These are phyloP conservation scores for Petrocephalus microphthalmus DNA, from an alignment of 2,113 vertebrate species.

Conservation along the genomic window DNA sequence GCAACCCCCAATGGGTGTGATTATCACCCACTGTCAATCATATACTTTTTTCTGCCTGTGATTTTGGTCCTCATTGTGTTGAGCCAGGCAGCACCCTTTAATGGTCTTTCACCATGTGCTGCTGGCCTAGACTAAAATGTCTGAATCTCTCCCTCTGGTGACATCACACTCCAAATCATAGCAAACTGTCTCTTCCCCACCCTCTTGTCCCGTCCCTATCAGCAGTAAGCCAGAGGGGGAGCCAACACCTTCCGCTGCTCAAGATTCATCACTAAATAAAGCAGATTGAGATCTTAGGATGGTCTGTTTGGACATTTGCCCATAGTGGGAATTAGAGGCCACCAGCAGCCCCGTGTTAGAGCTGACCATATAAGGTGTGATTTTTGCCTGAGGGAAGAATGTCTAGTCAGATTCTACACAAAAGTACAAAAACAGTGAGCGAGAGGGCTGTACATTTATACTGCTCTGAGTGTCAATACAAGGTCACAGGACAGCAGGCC, in stretches of 20 bases:
- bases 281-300: background rate
- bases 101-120: background rate
- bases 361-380: slow-evolving; percentile 31
- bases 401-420: background rate
- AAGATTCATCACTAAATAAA: background rate
- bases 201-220: background rate
- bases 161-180: background rate
- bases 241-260: background rate
- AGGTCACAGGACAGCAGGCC: slow-evolving; percentile 2
- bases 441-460: background rate
- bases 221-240: background rate
- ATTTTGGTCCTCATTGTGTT: background rate
- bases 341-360: background rate
- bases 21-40: background rate
- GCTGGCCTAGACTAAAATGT: background rate
- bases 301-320: background rate
- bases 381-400: background rate
- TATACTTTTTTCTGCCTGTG: background rate
- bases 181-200: background rate
- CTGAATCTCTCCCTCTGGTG: background rate
- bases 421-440: background rate
- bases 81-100: background rate
- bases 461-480: slow-evolving; percentile 18
- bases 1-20: background rate
- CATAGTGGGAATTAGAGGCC: slow-evolving; percentile 15